Conservation (phyloP, 2,888 invertebrate species). For the Nymphalis urticae region DNA sequence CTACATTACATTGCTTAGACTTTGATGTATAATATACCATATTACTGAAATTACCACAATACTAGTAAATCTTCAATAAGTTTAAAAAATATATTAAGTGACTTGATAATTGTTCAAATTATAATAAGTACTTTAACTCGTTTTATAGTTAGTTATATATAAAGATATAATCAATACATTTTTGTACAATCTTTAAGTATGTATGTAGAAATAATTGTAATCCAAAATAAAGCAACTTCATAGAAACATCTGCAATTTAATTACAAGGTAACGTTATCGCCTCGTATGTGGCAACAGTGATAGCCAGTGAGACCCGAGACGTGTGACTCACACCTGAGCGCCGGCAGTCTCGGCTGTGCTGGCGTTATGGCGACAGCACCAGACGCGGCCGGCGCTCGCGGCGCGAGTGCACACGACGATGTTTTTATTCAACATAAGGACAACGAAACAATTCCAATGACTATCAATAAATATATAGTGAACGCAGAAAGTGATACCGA, state of each 20-base stretch:
- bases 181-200: no score
- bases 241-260: background rate
- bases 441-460: background rate
- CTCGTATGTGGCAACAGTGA: conserved; percentile 1
- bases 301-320: background rate
- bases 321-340: background rate
- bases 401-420: background rate
- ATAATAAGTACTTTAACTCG: no score
- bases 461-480: background rate
- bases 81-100: no score
- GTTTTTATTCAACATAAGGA: background rate
- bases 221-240: background rate
- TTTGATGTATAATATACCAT: no score
- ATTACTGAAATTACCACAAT: no score
- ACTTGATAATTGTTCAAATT: no score
- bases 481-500: background rate
- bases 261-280: conserved; percentile 12
- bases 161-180: no score
- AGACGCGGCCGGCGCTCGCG: background rate
- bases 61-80: no score
- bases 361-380: conserved; percentile 15
- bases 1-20: no score
- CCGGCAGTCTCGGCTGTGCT: conserved; percentile 21
- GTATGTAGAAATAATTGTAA: no score
- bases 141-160: no score